Conservation (phyloP, 53 echinoderm and acorn worm genomes). For the Stichopus horrens region DNA sequence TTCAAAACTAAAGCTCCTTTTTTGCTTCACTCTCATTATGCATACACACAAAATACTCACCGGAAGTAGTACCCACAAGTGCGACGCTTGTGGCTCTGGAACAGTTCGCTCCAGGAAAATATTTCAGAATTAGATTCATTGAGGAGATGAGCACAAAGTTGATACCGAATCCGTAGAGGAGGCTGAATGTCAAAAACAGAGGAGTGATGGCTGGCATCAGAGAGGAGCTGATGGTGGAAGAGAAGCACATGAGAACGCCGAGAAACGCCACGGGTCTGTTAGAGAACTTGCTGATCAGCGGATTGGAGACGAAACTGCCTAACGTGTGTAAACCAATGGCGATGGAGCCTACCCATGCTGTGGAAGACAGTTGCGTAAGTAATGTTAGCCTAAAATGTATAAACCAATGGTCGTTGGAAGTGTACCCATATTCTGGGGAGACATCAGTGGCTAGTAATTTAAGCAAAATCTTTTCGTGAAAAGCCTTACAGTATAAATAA, state of each 20-base stretch:
- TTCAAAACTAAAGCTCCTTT: too few relatives aligned
- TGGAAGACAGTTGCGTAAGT: background rate
- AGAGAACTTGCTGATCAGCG: constrained; percentile 67
- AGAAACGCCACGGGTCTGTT: constrained; percentile 64
- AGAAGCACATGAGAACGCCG: constrained; percentile 75
- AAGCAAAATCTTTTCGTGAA: too few relatives aligned
- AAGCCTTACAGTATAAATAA: too few relatives aligned
- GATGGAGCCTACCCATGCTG: constrained; percentile 95
- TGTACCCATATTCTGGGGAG: too few relatives aligned
- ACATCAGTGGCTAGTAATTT: too few relatives aligned
- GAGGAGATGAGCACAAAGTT: constrained; percentile 84
- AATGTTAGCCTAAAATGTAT: background rate
- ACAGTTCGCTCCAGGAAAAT: constrained; percentile 83
- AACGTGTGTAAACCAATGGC: constrained; percentile 89
- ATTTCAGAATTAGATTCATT: constrained; percentile 80
- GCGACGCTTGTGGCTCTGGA: constrained; percentile 86
- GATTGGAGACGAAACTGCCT: constrained; percentile 74
- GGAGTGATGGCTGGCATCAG: constrained; percentile 80
- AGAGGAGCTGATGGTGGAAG: constrained; percentile 68
- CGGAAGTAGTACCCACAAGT: constrained; percentile 77
- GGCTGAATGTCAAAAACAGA: constrained; percentile 87
- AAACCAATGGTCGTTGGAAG: too few relatives aligned
- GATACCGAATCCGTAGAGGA: constrained; percentile 78
- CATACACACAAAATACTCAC: constrained; percentile 41
- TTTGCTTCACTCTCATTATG: too few relatives aligned